phyloP scores from a whole-genome alignment of 2,888 invertebrate genomes.

The Pseudococcus jackbeardsleyi region DNA sequence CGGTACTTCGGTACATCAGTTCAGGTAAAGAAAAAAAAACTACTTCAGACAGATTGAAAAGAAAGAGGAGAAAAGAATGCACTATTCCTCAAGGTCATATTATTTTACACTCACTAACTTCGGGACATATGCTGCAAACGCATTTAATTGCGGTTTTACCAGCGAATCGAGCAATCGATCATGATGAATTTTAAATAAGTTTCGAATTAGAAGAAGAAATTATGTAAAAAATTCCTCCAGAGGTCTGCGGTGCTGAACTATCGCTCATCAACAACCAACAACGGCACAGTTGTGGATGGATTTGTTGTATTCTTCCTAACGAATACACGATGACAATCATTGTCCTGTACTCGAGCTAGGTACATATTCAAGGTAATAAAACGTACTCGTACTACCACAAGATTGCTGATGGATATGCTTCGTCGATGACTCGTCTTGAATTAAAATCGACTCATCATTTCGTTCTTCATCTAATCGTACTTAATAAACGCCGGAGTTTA shows the following conservation, averaged over 20 bases:
- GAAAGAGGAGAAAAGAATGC: conserved; percentile 55
- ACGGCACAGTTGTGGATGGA: neutral
- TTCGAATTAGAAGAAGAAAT: conserved; percentile 23
- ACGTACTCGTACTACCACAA: conserved; percentile 2
- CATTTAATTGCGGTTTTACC: conserved; percentile 17
- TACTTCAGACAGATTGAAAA: conserved; percentile 53
- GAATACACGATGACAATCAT: conserved; percentile 44
- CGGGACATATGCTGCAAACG: conserved; percentile 24
- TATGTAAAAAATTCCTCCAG: neutral
- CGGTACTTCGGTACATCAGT: conserved; percentile 52
- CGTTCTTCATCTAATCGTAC: neutral
- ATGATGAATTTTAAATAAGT: conserved; percentile 24
- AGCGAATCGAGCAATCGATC: neutral
- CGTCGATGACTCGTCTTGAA: conserved; percentile 5
- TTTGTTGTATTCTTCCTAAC: neutral
- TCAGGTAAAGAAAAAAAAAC: conserved; percentile 54
- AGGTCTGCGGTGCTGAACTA: neutral
- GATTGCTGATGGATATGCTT: neutral
- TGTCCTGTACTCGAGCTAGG: neutral
- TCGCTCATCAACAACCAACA: neutral
- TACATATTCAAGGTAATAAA: conserved; percentile 39
- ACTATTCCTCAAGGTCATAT: conserved; percentile 51
- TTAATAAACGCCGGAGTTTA: neutral
- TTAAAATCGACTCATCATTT: conserved; percentile 16
- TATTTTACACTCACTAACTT: conserved; percentile 19